These are phyloP conservation scores for Diplodus sargus DNA, from an alignment of 2,797 vertebrate genomes.

Conservation along the genomic window DNA sequence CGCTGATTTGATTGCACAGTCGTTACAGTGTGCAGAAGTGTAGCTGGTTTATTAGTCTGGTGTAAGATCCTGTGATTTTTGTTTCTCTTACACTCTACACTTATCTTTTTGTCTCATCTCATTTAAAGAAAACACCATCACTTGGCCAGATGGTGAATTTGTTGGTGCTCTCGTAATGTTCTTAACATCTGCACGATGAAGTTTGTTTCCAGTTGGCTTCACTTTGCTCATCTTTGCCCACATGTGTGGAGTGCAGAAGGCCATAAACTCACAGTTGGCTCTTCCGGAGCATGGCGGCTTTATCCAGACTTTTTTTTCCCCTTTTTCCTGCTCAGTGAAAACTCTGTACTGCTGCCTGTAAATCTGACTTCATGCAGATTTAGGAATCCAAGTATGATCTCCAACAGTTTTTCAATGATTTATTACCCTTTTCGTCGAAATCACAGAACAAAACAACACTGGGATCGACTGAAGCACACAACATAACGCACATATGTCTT, in stretches of 20 bases:
- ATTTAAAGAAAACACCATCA: not conserved
- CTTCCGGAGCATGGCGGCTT: not conserved
- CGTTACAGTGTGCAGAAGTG: not conserved
- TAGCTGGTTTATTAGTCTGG: no score
- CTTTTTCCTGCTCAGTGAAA: not conserved
- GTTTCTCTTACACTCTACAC: no score
- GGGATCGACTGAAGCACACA: not conserved
- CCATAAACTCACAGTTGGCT: not conserved
- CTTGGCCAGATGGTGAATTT: not conserved
- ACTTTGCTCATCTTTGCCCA: not conserved
- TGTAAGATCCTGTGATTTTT: no score
- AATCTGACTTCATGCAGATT: not conserved
- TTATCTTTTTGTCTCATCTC: no score
- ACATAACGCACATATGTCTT: no score
- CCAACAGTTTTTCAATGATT: not conserved
- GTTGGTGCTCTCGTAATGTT: not conserved
- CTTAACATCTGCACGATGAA: not conserved
- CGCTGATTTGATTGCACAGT: not conserved
- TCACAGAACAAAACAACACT: not conserved
- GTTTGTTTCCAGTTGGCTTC: no score
- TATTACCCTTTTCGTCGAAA: not conserved
- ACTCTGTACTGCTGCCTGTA: not conserved
- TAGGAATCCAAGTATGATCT: not conserved
- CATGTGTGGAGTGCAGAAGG: not conserved
- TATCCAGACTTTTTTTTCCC: not conserved